phyloP scores from a whole-genome alignment of 2,797 vertebrate species.

The Dryobates pubescens region DNA sequence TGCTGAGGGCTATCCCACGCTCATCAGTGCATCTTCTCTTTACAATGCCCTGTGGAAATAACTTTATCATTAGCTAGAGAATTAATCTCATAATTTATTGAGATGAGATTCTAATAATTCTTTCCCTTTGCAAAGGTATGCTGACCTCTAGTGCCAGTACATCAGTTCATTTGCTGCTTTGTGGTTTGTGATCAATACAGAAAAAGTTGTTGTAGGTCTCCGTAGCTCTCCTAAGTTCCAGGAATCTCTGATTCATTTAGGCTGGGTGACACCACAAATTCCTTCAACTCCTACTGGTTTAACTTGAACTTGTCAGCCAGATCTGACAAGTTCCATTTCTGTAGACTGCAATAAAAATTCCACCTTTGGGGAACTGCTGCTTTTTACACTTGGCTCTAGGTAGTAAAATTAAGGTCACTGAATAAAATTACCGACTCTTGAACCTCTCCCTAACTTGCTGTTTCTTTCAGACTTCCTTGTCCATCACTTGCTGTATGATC shows the following conservation, averaged over 20 bases:
- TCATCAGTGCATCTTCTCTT: background rate
- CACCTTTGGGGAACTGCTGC: background rate
- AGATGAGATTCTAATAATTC: background rate
- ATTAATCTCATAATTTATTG: conserved; percentile 1
- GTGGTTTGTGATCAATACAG: conserved; percentile 28
- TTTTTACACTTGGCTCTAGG: background rate
- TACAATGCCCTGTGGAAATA: background rate
- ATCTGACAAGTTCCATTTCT: conserved; percentile 4
- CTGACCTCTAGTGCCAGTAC: conserved; percentile 58
- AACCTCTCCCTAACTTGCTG: background rate
- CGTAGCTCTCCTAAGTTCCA: background rate
- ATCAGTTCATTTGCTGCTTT: conserved; percentile 14
- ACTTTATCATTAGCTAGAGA: background rate
- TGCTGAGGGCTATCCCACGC: background rate
- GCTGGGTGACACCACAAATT: background rate
- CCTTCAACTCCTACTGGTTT: background rate
- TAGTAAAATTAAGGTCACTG: conserved; percentile 25
- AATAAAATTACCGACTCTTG: conserved; percentile 11
- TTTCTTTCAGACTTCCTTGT: background rate
- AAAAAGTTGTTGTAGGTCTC: conserved; percentile 37
- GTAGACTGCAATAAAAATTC: conserved; percentile 17
- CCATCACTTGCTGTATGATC: background rate
- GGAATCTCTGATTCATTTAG: conserved; percentile 54
- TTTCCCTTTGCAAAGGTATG: conserved; percentile 15
- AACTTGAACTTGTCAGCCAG: conserved; percentile 33